Evolutionary conservation across 2,113 vertebrate species (phyloP), one percentile per base, ranked within the genome.

Genomic region (Melanerpes aurifrons): DNA sequence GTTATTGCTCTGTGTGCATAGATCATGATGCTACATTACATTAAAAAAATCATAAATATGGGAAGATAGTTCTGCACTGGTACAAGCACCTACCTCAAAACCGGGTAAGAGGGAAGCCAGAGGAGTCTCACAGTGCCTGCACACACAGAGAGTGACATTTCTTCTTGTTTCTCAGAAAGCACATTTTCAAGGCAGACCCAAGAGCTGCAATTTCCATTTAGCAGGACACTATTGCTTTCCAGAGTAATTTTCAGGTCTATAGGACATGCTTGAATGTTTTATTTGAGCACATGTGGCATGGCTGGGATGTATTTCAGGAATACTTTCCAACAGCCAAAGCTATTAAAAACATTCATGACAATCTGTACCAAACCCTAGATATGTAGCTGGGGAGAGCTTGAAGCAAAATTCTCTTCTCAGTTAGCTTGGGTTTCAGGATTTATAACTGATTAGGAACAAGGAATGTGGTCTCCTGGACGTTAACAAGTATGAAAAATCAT

Each of bases 191-290:
- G 32, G 12, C 40, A 81, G 48, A 35, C 35, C 72, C 78, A 92
- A 89, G 58, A 94, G 56, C 68, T 89, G 63, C 75, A 82, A 66
- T 90, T 92, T 88, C 74, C 62, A 80, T 93, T 93, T 86, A 82
- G 53, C 32, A 68, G 35, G 68, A 76, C 66, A 89, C 26, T 45
- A 45, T 37, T 61, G 15, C 35, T 93, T 95, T 94, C 88, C 79
- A 86, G 67, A 45, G 6, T 72, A 2, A 75, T 91, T 94, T 96
- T 86, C 70, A 84, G 12, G 48, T 84, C 76, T 87, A 5, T 7
- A 85, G 79, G 89, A 70, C n/a, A 66, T 20, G 11, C 35, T 16
- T 67, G 59, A 89, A 66, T n/a, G 59, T 75, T 93, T 95, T 94
- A 79, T 82, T 77, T 76, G 40, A 77, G 61, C 50, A 70, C 19